Percentiles rank a stretch among this genome's conserved stretches.
Evolutionary conservation across 2,113 vertebrate genomes (phyloP).

Genomic region (Kryptolebias marmoratus): DNA sequence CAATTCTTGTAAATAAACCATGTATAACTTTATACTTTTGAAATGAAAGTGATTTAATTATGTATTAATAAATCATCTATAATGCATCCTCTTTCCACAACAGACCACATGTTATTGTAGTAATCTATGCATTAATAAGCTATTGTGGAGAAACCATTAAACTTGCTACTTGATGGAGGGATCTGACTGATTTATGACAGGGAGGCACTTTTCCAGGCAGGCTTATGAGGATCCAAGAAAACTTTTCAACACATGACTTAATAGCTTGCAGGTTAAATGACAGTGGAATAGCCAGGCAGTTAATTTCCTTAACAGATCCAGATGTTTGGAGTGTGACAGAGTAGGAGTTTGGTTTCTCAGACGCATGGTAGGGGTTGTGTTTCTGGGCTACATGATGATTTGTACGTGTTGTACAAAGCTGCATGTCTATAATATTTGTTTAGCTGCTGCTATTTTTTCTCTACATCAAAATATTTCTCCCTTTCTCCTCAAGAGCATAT

Average conservation of each 20-base stretch:
- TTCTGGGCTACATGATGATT: constrained; percentile 23
- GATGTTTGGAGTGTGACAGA: constrained; percentile 72
- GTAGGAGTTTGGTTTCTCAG: constrained; percentile 54
- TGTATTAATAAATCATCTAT: not conserved
- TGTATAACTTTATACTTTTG: not conserved
- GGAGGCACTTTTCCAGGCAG: constrained; percentile 48
- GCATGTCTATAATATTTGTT: constrained; percentile 5
- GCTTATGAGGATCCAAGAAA: constrained; percentile 61
- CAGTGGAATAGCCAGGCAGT: constrained; percentile 57
- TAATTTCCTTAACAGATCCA: constrained; percentile 75
- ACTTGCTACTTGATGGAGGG: constrained; percentile 20
- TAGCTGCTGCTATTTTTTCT: not conserved
- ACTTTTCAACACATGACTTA: constrained; percentile 77
- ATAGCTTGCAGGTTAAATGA: constrained; percentile 78
- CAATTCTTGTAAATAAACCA: not conserved
- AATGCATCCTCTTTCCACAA: not conserved
- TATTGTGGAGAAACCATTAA: constrained; percentile 48
- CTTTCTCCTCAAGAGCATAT: not conserved
- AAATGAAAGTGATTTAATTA: not conserved
- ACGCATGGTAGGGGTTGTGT: constrained; percentile 40
- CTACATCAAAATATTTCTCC: not conserved
- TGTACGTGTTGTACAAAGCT: constrained; percentile 5
- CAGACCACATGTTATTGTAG: constrained; percentile 15
- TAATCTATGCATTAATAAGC: constrained; percentile 57
- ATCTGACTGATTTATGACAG: constrained; percentile 66